A percentile compares a stretch with the other conserved stretches of the same genome.
Conservation (phyloP, 1,140 invertebrate species). For the Choristoneura fumiferana region DNA sequence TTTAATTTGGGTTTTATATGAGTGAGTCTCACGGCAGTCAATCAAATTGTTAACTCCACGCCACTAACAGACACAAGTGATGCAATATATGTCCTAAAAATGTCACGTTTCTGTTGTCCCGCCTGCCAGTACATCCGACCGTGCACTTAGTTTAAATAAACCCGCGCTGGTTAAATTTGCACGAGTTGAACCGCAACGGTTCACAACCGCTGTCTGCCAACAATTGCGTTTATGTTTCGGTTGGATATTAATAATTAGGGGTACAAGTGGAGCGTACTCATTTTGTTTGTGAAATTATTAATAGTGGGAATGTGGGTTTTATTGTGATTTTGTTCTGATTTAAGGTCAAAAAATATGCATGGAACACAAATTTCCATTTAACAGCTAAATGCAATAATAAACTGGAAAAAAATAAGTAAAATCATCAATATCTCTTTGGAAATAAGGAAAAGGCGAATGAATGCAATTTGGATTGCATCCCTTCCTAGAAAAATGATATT, state of each 20-base stretch:
- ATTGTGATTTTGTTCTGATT: background rate
- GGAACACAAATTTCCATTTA: no score
- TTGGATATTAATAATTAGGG: constrained; percentile 9
- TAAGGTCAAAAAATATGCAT: no score
- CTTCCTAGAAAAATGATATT: no score
- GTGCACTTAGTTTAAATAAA: constrained; percentile 43
- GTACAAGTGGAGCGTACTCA: constrained; percentile 7
- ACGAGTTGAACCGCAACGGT: constrained; percentile 32
- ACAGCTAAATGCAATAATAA: no score
- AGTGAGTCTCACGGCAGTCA: no score
- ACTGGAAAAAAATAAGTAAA: no score
- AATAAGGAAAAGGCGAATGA: no score
- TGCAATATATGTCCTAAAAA: background rate
- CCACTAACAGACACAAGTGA: background rate
- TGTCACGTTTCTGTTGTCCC: constrained; percentile 3
- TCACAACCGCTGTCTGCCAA: constrained; percentile 14
- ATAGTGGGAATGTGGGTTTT: background rate
- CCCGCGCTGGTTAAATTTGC: constrained; percentile 48
- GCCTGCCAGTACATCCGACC: constrained; percentile 14
- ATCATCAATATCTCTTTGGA: no score
- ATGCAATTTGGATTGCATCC: no score
- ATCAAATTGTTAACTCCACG: background rate
- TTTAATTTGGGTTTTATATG: no score
- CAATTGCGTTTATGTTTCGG: constrained; percentile 12
- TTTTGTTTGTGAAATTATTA: background rate